These are phyloP conservation scores for Oncorhynchus kisutch DNA, from an alignment of 2,113 vertebrate genomes.

Conservation along the genomic window DNA sequence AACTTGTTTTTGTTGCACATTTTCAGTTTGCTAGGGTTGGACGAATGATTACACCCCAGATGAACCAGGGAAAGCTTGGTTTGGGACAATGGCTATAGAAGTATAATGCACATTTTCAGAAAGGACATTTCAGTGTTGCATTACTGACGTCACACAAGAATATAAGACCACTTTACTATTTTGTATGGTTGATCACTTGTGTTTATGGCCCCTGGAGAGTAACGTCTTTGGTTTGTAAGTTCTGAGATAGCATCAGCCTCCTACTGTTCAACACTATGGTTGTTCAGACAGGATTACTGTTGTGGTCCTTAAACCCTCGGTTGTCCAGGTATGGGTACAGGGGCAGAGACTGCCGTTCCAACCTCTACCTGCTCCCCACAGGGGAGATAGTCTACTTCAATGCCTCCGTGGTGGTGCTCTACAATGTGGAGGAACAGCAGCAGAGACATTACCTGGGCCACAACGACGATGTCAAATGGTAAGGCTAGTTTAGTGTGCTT, in stretches of 20 bases:
- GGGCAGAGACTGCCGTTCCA: slow-evolving; percentile 86
- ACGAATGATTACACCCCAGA: no score
- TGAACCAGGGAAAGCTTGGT: no score
- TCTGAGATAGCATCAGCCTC: neutral
- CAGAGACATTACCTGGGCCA: slow-evolving; percentile 92
- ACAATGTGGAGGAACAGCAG: slow-evolving; percentile 85
- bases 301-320: slow-evolving; percentile 29
- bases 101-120: neutral
- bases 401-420: slow-evolving; percentile 86
- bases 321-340: slow-evolving; percentile 84
- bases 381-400: slow-evolving; percentile 92
- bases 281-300: neutral
- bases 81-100: no score
- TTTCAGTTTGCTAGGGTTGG: no score
- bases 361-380: slow-evolving; percentile 87
- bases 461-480: slow-evolving; percentile 93
- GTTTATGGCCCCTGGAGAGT: no score
- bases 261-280: neutral
- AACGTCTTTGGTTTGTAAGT: neutral
- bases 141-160: no score
- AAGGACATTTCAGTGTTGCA: neutral
- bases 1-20: no score
- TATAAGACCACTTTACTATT: no score
- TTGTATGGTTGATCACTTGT: no score
- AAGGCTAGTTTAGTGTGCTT: neutral